Conservation (phyloP, 2,797 vertebrate species). For the Liasis olivaceus region DNA sequence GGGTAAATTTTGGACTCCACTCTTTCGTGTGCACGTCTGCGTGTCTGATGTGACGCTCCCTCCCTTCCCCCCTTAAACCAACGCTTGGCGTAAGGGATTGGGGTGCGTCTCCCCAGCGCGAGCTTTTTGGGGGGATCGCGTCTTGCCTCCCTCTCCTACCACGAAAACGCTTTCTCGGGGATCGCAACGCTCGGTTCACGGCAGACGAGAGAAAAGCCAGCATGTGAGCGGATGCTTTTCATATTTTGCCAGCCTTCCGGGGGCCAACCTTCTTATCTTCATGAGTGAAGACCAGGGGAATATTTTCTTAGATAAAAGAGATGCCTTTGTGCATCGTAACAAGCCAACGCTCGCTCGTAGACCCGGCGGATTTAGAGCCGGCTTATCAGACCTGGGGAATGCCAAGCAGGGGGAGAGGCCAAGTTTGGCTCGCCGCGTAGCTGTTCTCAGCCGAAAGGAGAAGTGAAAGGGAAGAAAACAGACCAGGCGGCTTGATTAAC, state of each 20-base stretch:
- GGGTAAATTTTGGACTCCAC: not conserved
- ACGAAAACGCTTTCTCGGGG: not conserved
- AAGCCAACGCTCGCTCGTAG: not conserved
- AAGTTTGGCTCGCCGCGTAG: no score
- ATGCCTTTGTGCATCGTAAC: not conserved
- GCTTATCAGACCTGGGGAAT: no score
- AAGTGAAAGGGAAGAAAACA: not conserved
- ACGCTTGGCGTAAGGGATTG: not conserved
- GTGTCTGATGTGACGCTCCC: not conserved
- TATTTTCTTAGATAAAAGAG: not conserved
- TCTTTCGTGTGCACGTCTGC: not conserved
- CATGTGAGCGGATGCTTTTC: no score
- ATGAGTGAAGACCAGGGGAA: not conserved
- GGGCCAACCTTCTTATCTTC: no score
- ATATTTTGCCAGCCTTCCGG: not conserved
- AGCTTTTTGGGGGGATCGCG: no score
- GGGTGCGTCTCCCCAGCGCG: not conserved
- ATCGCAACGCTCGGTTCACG: not conserved
- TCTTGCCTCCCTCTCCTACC: not conserved
- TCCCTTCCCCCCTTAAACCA: no score
- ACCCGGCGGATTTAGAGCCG: not conserved
- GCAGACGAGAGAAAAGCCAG: no score
- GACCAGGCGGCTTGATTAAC: not conserved
- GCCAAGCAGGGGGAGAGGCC: no score
- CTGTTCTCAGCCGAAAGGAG: not conserved